Evolutionary conservation across 2,888 invertebrate genomes (phyloP).

Genomic region (Drosophila fulvimacula): DNA sequence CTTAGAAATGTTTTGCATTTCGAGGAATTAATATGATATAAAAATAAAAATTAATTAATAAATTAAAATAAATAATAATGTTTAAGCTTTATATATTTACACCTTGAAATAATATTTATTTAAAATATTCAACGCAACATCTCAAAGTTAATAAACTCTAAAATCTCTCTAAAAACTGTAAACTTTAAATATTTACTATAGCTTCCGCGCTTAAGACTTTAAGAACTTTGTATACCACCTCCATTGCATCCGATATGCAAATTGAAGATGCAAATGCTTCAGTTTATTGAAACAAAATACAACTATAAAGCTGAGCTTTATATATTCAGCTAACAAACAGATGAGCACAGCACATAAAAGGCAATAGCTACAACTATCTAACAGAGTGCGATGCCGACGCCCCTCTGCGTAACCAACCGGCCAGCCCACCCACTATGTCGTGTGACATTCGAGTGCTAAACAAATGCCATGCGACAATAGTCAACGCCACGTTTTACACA

Average conservation of each 20-base stretch:
- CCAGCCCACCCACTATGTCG: background rate
- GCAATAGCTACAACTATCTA: constrained; percentile 13
- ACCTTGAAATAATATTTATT: background rate
- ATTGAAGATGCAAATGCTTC: constrained; percentile 11
- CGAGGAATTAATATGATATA: background rate
- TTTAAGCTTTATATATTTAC: background rate
- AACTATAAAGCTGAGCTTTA: constrained; percentile 22
- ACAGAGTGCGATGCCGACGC: background rate
- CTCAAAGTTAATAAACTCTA: background rate
- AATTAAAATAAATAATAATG: background rate
- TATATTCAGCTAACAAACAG: constrained; percentile 26
- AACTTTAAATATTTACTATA: background rate
- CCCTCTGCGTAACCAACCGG: background rate
- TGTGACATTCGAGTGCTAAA: constrained; percentile 18
- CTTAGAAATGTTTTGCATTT: too few species aligned
- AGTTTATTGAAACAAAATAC: constrained; percentile 29
- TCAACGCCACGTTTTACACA: constrained; percentile 62
- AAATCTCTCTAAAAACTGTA: background rate
- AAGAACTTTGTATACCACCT: background rate
- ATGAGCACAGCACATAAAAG: constrained; percentile 26
- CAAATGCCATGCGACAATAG: constrained; percentile 71
- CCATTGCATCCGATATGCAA: background rate
- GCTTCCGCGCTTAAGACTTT: background rate
- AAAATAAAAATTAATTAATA: background rate
- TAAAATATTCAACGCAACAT: background rate